Base-by-base conservation (phyloP, 2,113 vertebrate genomes). In the Epinephelus moara region DNA sequence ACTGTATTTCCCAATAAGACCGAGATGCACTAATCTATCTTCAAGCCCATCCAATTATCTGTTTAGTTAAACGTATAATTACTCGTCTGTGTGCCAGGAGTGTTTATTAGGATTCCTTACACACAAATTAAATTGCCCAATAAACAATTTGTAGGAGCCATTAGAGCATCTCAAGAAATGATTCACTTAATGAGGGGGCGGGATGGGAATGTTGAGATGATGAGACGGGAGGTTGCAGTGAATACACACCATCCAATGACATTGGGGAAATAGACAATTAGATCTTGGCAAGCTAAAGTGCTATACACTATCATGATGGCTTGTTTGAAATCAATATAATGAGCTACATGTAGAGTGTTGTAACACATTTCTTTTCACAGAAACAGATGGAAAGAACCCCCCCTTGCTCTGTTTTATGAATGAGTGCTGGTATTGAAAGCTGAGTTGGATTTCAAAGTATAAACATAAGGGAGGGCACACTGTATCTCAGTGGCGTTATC, bases 81-180 rank as follows among this genome's bases (percentile, higher is more conserved):
- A 92, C 91, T 90, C 68, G 73, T 75, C 76, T 84, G 81, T 75
- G 84, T 81, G 91, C 87, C 85, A 70, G 84, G 73, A 85, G 75
- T 90, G 80, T 87, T 88, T 89, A 90, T 94, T 89, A 85, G 78
- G 80, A 94, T 91, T 91, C 79, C 79, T 77, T 70, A 85, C 92
- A 87, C 85, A 78, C 84, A 88, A 89, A 93, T 91, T 92, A 94
- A 94, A 94, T 91, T 84, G 85, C 78, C 90, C 50, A 87, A 92
- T 94, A 91, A 95, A 94, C 93, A 90, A 94, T 94, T 93, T 85
- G 63, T 91, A 92, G 90, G 50, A 93, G 85, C 89, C 91, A 93
- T 94, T 93, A 93, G 92, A 93, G 91, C 91, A 86, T 89, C 92
- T 84, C 86, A 53, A 89, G 87, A 89, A 93, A 92, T 90, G 80